Percentiles rank a stretch among this genome's conserved stretches.
Conservation (phyloP, 2,113 vertebrate species). For the Stigmatopora argus region DNA sequence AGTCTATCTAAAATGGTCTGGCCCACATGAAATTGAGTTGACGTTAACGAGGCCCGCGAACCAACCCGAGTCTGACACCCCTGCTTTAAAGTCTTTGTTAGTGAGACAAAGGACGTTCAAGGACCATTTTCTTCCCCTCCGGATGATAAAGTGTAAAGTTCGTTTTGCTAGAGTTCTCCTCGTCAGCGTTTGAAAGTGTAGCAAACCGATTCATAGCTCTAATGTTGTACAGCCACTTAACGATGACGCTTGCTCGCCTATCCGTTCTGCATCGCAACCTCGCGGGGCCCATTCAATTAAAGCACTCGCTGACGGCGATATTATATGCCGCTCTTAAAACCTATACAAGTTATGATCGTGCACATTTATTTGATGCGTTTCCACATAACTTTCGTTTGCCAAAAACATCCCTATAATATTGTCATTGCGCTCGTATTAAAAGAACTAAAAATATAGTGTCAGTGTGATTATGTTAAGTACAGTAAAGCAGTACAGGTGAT, state of each 20-base stretch:
- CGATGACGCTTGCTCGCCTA: background rate
- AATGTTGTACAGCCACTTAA: conserved; percentile 5
- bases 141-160: background rate
- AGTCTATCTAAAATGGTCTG: no score
- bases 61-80: no score
- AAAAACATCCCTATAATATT: conserved; percentile 1
- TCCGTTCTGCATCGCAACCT: background rate
- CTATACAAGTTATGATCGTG: background rate
- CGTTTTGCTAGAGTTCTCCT: background rate
- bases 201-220: background rate
- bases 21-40: no score
- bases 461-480: background rate
- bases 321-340: background rate
- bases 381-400: background rate
- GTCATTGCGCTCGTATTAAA: background rate
- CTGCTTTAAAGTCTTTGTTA: background rate
- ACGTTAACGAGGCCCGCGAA: no score
- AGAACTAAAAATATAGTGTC: background rate
- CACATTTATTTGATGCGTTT: background rate
- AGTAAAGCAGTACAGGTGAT: background rate
- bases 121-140: background rate
- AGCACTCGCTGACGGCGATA: background rate
- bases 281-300: background rate
- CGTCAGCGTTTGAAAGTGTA: background rate
- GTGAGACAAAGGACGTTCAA: background rate